A percentile compares a stretch with the other conserved stretches of the same genome.
phyloP scores from a whole-genome alignment of 1,140 invertebrate species.

The Tetragnatha versicolor region DNA sequence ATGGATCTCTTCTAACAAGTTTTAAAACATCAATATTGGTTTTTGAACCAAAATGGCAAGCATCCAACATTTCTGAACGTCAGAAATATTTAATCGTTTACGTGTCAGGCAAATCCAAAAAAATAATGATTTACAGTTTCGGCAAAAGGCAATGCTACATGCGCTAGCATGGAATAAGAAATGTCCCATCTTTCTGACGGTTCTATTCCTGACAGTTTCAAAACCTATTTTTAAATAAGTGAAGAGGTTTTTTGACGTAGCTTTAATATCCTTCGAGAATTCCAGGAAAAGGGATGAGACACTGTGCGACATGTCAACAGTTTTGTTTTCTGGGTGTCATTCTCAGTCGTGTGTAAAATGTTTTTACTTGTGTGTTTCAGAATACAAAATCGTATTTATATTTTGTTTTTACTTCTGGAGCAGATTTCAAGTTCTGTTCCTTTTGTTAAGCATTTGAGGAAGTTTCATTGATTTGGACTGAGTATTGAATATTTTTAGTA shows the following conservation, averaged over 20 bases:
- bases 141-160: slow-evolving; percentile 10
- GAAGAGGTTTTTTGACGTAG: slow-evolving; percentile 17
- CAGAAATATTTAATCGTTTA: slow-evolving; percentile 31
- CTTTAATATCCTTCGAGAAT: slow-evolving; percentile 12
- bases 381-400: no score
- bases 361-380: no score
- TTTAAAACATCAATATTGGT: no score
- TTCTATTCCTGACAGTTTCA: slow-evolving; percentile 26
- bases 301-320: not conserved
- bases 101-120: slow-evolving; percentile 3
- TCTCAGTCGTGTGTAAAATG: not conserved
- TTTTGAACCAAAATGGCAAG: slow-evolving; percentile 37
- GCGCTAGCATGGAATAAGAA: slow-evolving; percentile 1
- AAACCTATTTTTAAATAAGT: slow-evolving; percentile 37
- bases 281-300: not conserved
- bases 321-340: not conserved
- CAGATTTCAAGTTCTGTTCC: no score
- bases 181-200: not conserved
- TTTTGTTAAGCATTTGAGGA: no score
- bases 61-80: slow-evolving; percentile 11
- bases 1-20: no score
- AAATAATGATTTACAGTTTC: slow-evolving; percentile 24
- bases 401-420: no score
- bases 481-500: no score
- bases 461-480: no score